Evolutionary conservation across 2,113 vertebrate genomes (phyloP), one percentile per base, ranked within the genome.

Genomic region (Suricata suricatta): DNA sequence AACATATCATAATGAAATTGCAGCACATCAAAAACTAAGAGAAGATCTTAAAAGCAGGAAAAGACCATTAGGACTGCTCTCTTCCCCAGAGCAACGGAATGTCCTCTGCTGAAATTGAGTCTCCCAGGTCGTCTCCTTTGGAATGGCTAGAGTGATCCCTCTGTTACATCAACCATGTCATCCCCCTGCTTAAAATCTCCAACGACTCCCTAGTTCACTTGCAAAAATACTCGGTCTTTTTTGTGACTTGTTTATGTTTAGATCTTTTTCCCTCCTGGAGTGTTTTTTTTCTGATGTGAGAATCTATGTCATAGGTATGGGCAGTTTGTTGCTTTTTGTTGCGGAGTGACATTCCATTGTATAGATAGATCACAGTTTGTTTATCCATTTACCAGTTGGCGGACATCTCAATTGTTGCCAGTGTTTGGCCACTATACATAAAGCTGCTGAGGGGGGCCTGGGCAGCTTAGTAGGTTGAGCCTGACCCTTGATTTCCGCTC

Each of bases 171-270:
- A 3, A 82, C n/a, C 3, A 3, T 19, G 11, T 66, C 66, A 47
- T 33, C 38, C 54, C n/a, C 44, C 2, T 5, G 12, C n/a, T 44
- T 80, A 71, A 52, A 54, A 71, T 16, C 35, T 33, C 63, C 76
- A 71, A 2, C 1, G 41, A 8, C 74, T 47, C 57, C 54, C 35
- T 68, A 82, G 87, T 38, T 72, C 52, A 68, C 57, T 38, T 87
- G 31, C n/a, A 57, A 81, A 92, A 95, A 72, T 52, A 92, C 14
- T 81, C 19, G 33, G 63, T 64, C 71, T 96, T 85, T 77, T 85
- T 41, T 41, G 21, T 35, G 23, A 85, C n/a, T 77, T 44, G 38
- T 90, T 90, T 63, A 52, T 38, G 41, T 81, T 92, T 71, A 52
- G 44, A 76, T 79, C 5, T 85, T 44, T 93, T 38, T 64, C 85